Percentiles rank a stretch among this genome's conserved stretches.
phyloP scores from a whole-genome alignment of 2,797 vertebrate genomes.

The Channallabes apus region DNA sequence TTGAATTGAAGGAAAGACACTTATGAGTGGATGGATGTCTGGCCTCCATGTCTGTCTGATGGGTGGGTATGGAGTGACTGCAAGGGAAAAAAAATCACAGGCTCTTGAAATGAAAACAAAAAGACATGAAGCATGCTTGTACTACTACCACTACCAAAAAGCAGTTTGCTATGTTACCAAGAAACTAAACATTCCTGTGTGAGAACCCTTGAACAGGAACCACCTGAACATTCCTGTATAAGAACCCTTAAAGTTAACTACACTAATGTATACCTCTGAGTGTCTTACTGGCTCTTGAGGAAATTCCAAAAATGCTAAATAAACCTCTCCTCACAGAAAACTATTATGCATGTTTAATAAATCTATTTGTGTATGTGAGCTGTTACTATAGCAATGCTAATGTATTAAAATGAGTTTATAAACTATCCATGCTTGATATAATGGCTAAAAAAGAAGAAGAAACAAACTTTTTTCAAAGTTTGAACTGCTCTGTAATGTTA shows the following conservation, averaged over 20 bases:
- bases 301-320: not conserved
- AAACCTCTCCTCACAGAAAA: not conserved
- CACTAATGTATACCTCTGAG: not conserved
- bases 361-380: not conserved
- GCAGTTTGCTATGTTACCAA: not conserved
- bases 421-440: not conserved
- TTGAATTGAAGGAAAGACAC: slow-evolving; percentile 33
- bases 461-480: not conserved
- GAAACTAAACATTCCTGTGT: not conserved
- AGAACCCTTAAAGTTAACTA: not conserved
- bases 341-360: not conserved
- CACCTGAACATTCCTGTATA: not conserved
- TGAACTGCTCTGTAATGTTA: not conserved
- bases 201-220: not conserved
- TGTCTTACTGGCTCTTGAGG: not conserved
- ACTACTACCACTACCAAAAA: not conserved
- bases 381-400: not conserved
- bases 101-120: not conserved
- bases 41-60: slow-evolving; percentile 34
- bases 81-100: not conserved
- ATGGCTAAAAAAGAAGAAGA: not conserved
- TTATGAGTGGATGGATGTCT: slow-evolving; percentile 27
- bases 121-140: not conserved
- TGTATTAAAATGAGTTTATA: not conserved
- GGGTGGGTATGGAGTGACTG: slow-evolving; percentile 21